Evolutionary conservation across 2,888 invertebrate species (phyloP).

Genomic region (Thera obeliscata): DNA sequence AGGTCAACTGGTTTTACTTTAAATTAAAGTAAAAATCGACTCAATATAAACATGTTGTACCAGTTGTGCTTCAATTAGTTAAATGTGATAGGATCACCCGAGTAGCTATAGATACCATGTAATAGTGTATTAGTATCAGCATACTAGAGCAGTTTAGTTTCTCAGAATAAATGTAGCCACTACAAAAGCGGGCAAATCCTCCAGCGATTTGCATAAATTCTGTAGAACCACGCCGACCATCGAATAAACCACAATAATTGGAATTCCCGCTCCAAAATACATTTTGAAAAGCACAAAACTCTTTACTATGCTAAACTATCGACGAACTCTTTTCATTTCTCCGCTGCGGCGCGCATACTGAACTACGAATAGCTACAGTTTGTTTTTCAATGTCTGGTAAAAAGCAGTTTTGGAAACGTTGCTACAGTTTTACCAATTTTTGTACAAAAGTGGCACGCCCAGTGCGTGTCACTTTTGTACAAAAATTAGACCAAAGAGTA

Average conservation of each 20-base stretch:
- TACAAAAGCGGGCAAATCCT: constrained; percentile 7
- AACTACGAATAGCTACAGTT: constrained; percentile 27
- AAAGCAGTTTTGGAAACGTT: constrained; percentile 65
- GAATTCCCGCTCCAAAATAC: constrained; percentile 36
- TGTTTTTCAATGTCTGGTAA: constrained; percentile 60
- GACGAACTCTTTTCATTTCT: constrained; percentile 51
- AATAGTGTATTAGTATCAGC: too few species aligned
- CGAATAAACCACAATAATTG: constrained; percentile 30
- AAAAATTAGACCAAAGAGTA: too few species aligned
- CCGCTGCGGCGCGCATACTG: constrained; percentile 44
- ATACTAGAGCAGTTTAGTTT: neutral
- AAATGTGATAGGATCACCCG: too few species aligned
- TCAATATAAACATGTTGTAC: too few species aligned
- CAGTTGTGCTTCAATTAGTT: too few species aligned
- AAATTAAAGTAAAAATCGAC: too few species aligned
- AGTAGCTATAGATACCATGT: too few species aligned
- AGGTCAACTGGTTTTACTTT: too few species aligned
- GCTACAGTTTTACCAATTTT: constrained; percentile 38
- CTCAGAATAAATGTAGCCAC: neutral
- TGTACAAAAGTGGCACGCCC: neutral
- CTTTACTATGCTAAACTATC: constrained; percentile 46
- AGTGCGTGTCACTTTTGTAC: too few species aligned
- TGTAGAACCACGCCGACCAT: constrained; percentile 10
- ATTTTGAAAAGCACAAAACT: constrained; percentile 37
- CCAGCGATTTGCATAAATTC: constrained; percentile 21